A percentile compares a stretch with the other conserved stretches of the same genome.
These are phyloP conservation scores for Pygmarrhopalites habei DNA, from an alignment of 1,140 invertebrate species.

Conservation along the genomic window DNA sequence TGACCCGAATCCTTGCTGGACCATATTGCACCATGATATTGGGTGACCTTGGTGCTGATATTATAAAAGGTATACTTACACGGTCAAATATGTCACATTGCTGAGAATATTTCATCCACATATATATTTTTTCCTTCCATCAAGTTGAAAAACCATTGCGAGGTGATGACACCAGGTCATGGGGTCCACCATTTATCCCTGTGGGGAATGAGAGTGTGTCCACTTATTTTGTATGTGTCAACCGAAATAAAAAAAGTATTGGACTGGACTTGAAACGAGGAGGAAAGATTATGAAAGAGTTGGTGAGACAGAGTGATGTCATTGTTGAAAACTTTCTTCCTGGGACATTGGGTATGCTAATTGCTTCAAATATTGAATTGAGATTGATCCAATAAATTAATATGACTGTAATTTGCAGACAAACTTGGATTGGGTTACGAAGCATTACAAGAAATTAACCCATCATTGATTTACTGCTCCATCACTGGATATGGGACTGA, in stretches of 20 bases:
- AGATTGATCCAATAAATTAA: no score
- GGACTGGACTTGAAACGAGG: constrained; percentile 82
- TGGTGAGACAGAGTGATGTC: constrained; percentile 72
- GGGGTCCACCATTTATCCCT: constrained; percentile 89
- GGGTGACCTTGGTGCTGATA: constrained; percentile 86
- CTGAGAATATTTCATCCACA: no score
- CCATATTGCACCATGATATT: constrained; percentile 89
- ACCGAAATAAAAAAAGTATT: constrained; percentile 93
- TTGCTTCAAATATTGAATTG: no score
- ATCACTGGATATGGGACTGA: constrained; percentile 82
- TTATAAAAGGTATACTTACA: constrained; percentile 66
- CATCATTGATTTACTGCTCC: constrained; percentile 85
- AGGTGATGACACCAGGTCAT: constrained; percentile 86
- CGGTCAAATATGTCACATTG: no score
- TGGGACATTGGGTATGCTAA: constrained; percentile 78
- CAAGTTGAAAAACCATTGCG: constrained; percentile 63
- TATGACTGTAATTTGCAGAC: no score
- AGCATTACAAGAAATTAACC: constrained; percentile 60
- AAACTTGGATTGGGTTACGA: constrained; percentile 72
- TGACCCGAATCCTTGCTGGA: constrained; percentile 74
- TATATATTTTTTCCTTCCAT: no score
- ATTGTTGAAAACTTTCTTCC: constrained; percentile 92
- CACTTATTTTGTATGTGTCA: constrained; percentile 78
- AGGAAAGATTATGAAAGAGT: constrained; percentile 60
- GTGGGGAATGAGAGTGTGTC: constrained; percentile 62